Evolutionary conservation across 1,140 invertebrate genomes (phyloP).

Genomic region (Copidosoma floridanum): DNA sequence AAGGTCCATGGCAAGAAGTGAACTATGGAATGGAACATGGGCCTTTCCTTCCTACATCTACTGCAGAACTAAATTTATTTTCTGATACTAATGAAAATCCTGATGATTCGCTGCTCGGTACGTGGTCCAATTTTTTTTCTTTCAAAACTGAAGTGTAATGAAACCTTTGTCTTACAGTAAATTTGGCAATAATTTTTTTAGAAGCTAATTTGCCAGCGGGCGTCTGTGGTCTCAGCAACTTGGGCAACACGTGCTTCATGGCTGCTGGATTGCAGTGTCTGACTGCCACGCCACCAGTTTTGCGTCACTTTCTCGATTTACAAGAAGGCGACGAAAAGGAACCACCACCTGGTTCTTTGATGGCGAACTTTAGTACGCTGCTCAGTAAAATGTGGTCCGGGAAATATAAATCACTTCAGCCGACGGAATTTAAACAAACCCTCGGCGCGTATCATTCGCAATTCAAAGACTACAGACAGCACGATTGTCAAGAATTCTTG

Average conservation of each 20-base stretch:
- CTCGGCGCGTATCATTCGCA: constrained; percentile 65
- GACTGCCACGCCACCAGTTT: constrained; percentile 58
- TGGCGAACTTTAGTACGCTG: constrained; percentile 60
- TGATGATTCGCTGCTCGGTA: constrained; percentile 49
- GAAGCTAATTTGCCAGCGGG: constrained; percentile 52
- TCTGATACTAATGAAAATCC: constrained; percentile 47
- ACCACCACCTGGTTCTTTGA: constrained; percentile 49
- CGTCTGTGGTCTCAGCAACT: constrained; percentile 65
- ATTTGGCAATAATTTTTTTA: no score
- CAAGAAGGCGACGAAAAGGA: constrained; percentile 51
- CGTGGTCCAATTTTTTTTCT: no score
- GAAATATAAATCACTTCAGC: constrained; percentile 59
- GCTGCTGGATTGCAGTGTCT: constrained; percentile 69
- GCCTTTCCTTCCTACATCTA: constrained; percentile 47
- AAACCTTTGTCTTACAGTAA: no score
- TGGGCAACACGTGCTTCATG: constrained; percentile 76
- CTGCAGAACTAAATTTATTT: constrained; percentile 47
- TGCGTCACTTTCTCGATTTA: constrained; percentile 59
- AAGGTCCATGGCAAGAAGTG: constrained; percentile 42
- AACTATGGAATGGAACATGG: constrained; percentile 45
- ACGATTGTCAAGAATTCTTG: constrained; percentile 75
- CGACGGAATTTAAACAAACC: constrained; percentile 64
- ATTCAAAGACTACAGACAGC: constrained; percentile 67
- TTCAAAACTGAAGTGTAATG: no score
- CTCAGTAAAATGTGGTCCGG: constrained; percentile 67